Evolutionary conservation across 53 echinoderm and acorn worm species (phyloP).

Genomic region (Mesocentrotus franciscanus): DNA sequence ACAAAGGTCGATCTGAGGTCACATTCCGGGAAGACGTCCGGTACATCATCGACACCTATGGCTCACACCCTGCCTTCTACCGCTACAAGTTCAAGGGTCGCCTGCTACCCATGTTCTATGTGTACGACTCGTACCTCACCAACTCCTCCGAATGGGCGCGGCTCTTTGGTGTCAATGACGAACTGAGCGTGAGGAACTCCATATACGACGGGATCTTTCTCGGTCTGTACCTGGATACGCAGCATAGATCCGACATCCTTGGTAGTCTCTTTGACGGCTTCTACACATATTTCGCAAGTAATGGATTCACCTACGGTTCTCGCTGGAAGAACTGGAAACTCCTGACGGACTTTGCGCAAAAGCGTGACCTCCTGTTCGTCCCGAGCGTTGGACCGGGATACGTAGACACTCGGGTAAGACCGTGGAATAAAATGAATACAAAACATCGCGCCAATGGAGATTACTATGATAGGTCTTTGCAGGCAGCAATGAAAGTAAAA

Average conservation of each 20-base stretch:
- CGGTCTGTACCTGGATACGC: constrained; percentile 81
- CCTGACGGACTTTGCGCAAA: constrained; percentile 74
- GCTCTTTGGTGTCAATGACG: constrained; percentile 71
- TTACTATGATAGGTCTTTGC: constrained; percentile 83
- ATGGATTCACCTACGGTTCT: constrained; percentile 86
- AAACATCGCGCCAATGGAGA: constrained; percentile 72
- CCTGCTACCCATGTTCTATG: constrained; percentile 80
- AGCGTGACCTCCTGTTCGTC: constrained; percentile 77
- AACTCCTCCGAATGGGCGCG: constrained; percentile 78
- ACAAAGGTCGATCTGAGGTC: constrained; percentile 79
- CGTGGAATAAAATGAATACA: constrained; percentile 92
- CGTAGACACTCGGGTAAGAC: constrained; percentile 81
- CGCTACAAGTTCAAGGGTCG: constrained; percentile 54
- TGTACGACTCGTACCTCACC: constrained; percentile 92
- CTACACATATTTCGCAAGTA: constrained; percentile 96
- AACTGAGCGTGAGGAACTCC: constrained; percentile 74
- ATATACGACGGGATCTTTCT: constrained; percentile 86
- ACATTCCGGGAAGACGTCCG: constrained; percentile 81
- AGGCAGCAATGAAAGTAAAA: constrained; percentile 70
- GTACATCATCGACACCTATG: constrained; percentile 87
- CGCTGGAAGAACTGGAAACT: constrained; percentile 86
- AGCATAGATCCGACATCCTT: constrained; percentile 77
- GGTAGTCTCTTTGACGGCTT: constrained; percentile 85
- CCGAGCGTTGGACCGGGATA: constrained; percentile 97
- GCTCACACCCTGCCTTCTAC: constrained; percentile 87